These are phyloP conservation scores for Heliconius melpomene DNA, from an alignment of 1,140 invertebrate genomes.

Conservation along the genomic window DNA sequence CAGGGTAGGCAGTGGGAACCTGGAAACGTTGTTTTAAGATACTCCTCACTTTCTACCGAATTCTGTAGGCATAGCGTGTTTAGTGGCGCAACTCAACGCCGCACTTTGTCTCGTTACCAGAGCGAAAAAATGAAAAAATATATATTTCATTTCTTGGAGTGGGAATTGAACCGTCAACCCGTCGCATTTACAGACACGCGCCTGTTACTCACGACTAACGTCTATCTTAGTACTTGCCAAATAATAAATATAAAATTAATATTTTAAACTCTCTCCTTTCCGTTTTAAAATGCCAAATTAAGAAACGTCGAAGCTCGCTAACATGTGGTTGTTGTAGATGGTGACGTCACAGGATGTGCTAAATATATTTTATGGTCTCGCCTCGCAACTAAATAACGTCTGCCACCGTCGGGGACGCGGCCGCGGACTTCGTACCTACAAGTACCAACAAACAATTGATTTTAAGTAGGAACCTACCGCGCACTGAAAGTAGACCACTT, in stretches of 20 bases:
- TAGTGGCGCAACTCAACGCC: no score
- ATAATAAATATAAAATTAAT: neutral
- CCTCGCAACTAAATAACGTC: slow-evolving; percentile 41
- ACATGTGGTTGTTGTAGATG: slow-evolving; percentile 52
- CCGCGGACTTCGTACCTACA: slow-evolving; percentile 10
- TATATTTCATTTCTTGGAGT: no score
- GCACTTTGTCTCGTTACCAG: no score
- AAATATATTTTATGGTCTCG: slow-evolving; percentile 57
- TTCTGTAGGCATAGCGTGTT: no score
- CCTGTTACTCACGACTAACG: no score
- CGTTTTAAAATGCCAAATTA: slow-evolving; percentile 29
- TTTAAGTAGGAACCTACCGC: neutral
- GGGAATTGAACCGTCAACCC: no score
- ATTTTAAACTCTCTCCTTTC: neutral
- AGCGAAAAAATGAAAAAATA: no score
- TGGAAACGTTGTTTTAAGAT: no score
- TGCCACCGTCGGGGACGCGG: slow-evolving; percentile 23
- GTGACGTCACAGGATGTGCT: slow-evolving; percentile 58
- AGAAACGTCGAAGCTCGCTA: slow-evolving; percentile 39
- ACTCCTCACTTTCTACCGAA: no score
- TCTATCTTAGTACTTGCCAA: neutral
- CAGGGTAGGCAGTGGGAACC: no score
- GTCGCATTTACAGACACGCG: no score
- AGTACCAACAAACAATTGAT: slow-evolving; percentile 1
- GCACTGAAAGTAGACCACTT: neutral